Conservation (phyloP, 2,888 invertebrate species). For the Phalera bucephala region DNA sequence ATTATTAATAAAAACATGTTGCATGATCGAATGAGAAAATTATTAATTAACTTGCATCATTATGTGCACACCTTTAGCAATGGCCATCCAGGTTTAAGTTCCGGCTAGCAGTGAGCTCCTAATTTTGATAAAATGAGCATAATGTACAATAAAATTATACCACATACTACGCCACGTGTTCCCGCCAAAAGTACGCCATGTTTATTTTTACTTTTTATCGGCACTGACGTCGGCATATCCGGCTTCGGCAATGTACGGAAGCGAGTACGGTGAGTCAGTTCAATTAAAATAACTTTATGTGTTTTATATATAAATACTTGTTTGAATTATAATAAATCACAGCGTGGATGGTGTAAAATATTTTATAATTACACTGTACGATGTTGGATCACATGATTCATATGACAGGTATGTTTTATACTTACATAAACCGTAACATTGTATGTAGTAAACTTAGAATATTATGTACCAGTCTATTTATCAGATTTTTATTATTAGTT, state of each 20-base stretch:
- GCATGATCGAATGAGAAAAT: conserved; percentile 4
- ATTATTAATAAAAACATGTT: no score
- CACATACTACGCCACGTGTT: conserved; percentile 17
- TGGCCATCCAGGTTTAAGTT: conserved; percentile 34
- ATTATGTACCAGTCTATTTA: no score
- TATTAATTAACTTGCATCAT: conserved; percentile 5
- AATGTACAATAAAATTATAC: conserved; percentile 20
- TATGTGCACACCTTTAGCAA: conserved; percentile 30
- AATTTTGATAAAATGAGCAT: conserved; percentile 41
- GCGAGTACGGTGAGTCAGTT: conserved; percentile 13
- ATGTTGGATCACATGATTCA: background rate
- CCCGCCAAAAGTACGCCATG: conserved; percentile 21
- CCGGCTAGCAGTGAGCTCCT: conserved; percentile 50
- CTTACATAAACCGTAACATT: no score
- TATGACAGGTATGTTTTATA: background rate
- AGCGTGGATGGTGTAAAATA: background rate
- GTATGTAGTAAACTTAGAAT: no score
- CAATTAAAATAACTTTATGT: conserved; percentile 4
- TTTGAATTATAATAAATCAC: background rate
- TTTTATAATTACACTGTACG: no score
- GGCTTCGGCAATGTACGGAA: conserved; percentile 26
- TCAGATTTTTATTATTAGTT: no score
- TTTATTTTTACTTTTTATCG: conserved; percentile 23
- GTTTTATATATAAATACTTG: background rate
- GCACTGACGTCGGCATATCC: conserved; percentile 28